Base-by-base conservation (phyloP, 37 sponge, comb jelly and placozoan species). In the Agelas oroides region DNA sequence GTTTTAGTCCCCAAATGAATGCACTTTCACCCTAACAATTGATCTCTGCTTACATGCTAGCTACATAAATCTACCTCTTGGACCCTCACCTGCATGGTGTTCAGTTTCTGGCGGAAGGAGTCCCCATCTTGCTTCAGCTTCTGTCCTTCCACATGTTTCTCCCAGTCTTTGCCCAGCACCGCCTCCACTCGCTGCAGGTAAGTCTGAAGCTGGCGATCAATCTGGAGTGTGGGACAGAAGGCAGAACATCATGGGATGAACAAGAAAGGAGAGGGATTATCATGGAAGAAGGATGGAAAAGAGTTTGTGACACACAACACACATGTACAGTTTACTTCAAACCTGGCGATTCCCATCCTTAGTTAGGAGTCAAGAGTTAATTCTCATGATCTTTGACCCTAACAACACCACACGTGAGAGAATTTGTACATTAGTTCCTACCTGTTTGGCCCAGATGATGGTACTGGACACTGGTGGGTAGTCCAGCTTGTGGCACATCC, bases 371-470 rank as follows among this genome's bases (percentile, higher is more conserved):
- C n/a, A n/a, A n/a, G n/a, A n/a, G n/a, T n/a, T n/a, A n/a, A n/a
- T n/a, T n/a, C n/a, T n/a, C n/a, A n/a, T n/a, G n/a, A n/a, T n/a
- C n/a, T n/a, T n/a, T n/a, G n/a, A n/a, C n/a, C n/a, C n/a, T n/a
- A n/a, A n/a, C n/a, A n/a, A n/a, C n/a, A n/a, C n/a, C n/a, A n/a
- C n/a, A n/a, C n/a, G n/a, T n/a, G n/a, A n/a, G n/a, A n/a, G n/a
- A n/a, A n/a, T n/a, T n/a, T n/a, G n/a, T 71, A 34, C 6, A 41
- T 25, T 25, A 65, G 65, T n/a, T 53, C 91, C 64, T 2, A 94
- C 95, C 90, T 96, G 97, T 78, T 88, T 91, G 33, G 99, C 99
- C 99, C 99, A 98, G 64, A 98, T 98, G 79, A 98, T 98, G 65
- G 95, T 90, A 65, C 96, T 93, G 56, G 97, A 94, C 63, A 98